Evolutionary conservation across 2,797 vertebrate genomes (phyloP), one percentile per base, ranked within the genome.

Genomic region (Peromyscus aztecus): DNA sequence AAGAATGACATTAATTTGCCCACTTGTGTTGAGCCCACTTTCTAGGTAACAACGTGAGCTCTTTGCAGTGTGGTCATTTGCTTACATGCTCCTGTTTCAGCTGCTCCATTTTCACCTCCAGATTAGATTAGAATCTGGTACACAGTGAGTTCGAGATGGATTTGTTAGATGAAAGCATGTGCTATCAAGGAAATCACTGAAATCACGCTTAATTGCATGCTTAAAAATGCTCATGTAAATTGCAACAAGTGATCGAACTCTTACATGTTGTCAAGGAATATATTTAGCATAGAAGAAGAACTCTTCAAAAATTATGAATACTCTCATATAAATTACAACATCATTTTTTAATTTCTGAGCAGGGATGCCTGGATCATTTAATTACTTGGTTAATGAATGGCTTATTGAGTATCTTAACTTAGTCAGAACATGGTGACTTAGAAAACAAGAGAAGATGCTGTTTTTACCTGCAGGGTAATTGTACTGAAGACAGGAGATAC

Each of bases 251-350:
- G 14, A 31, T 92, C 2, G 89, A 81, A 93, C 14, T 55, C 85
- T 21, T 55, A 55, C 7, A 40, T 59, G 21, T 57, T 69, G 37
- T 37, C 69, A 34, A 67, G 84, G 73, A 89, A 82, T 61, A 46
- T 40, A 83, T 67, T 57, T 91, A 43, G 31, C 17, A 29, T 57
- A 59, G 16, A 81, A 91, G 37, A 91, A 11, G 8, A 82, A 85
- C 52, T 90, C 29, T 76, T 37, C 57, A 84, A 86, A 21, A 73
- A 31, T 21, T 14, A 80, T 37, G 93, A 95, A 34, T 84, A 77
- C 34, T 14, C 27, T 29, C 46, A 90, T 75, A 91, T 93, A 95
- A 95, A 81, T 97, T 11, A 67, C 29, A 90, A 11, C 17, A 76
- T 16, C 8, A 29, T 73, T 11, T 85, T 69, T 91, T 40, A 63